Conservation (phyloP, 2,797 vertebrate genomes). For the Enteromius trimaculatus region DNA sequence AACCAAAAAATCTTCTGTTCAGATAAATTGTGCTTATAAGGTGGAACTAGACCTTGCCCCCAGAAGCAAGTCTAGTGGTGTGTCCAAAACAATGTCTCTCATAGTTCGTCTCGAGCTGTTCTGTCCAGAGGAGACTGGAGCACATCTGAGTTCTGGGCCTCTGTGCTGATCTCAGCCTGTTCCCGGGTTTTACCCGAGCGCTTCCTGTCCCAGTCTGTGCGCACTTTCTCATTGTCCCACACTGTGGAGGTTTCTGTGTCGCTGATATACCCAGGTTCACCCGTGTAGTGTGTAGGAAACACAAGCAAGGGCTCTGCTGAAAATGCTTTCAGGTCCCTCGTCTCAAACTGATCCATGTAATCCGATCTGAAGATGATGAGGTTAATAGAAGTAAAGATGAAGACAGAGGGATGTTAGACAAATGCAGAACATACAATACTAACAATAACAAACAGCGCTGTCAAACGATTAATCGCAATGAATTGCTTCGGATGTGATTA, state of each 20-base stretch:
- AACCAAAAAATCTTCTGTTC: conserved; percentile 46
- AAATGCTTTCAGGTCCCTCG: conserved; percentile 85
- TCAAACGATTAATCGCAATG: too few relatives aligned
- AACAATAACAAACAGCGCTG: neutral
- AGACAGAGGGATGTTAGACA: neutral
- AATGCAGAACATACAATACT: neutral
- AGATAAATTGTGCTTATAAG: conserved; percentile 34
- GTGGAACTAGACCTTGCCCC: neutral
- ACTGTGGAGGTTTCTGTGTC: conserved; percentile 93
- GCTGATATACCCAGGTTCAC: conserved; percentile 89
- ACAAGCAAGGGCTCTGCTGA: conserved; percentile 90
- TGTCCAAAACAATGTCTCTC: conserved; percentile 63
- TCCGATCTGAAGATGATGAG: conserved; percentile 73
- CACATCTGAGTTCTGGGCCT: conserved; percentile 88
- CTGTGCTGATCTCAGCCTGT: conserved; percentile 84
- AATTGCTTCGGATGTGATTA: too few relatives aligned
- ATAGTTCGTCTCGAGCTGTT: conserved; percentile 89
- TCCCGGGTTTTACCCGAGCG: conserved; percentile 87
- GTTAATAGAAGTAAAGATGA: neutral
- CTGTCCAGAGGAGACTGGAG: conserved; percentile 88
- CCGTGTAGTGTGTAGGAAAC: conserved; percentile 93
- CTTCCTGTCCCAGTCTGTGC: conserved; percentile 90
- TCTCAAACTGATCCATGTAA: conserved; percentile 87
- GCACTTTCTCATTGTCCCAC: conserved; percentile 87
- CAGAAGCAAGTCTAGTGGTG: conserved; percentile 29